Conservation (phyloP, 2,113 vertebrate genomes). For the Girardinichthys multiradiatus region DNA sequence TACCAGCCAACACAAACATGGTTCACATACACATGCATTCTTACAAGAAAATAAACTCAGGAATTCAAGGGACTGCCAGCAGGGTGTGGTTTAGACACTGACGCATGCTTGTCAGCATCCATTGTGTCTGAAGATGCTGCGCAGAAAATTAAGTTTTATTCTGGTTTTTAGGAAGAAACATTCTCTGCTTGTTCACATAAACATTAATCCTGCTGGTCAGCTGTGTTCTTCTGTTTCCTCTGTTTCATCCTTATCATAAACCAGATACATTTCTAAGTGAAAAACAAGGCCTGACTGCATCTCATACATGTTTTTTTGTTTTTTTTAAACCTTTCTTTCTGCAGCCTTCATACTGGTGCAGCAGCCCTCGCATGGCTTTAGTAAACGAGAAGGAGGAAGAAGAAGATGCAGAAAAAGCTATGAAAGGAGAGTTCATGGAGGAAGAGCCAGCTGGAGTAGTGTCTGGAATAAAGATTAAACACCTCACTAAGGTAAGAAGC, state of each 20-base stretch:
- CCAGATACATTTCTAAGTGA: conserved; percentile 9
- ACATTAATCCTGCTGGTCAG: conserved; percentile 7
- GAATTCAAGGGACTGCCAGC: conserved; percentile 38
- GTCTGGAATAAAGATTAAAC: conserved; percentile 94
- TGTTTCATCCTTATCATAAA: conserved; percentile 4
- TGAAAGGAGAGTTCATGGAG: conserved; percentile 91
- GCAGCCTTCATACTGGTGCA: conserved; percentile 95
- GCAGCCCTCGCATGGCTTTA: conserved; percentile 80
- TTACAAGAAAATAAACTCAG: conserved; percentile 37
- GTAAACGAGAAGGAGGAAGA: conserved; percentile 90
- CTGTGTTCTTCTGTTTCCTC: conserved; percentile 1
- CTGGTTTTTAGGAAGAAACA: conserved; percentile 40
- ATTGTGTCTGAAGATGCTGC: conserved; percentile 41
- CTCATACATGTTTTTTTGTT: not conserved
- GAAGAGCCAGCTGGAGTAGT: conserved; percentile 89
- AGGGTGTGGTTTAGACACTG: conserved; percentile 54
- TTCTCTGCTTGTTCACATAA: conserved; percentile 1
- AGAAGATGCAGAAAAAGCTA: conserved; percentile 89
- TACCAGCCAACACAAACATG: conserved; percentile 46
- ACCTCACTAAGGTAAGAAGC: conserved; percentile 87
- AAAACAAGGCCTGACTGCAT: not conserved
- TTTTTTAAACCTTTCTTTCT: not conserved
- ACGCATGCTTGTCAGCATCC: conserved; percentile 22
- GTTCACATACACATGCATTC: conserved; percentile 19
- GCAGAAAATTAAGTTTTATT: conserved; percentile 2